Percentiles rank a stretch among this genome's conserved stretches.
phyloP scores from a whole-genome alignment of 2,888 invertebrate species.

The Dorcus hopei region DNA sequence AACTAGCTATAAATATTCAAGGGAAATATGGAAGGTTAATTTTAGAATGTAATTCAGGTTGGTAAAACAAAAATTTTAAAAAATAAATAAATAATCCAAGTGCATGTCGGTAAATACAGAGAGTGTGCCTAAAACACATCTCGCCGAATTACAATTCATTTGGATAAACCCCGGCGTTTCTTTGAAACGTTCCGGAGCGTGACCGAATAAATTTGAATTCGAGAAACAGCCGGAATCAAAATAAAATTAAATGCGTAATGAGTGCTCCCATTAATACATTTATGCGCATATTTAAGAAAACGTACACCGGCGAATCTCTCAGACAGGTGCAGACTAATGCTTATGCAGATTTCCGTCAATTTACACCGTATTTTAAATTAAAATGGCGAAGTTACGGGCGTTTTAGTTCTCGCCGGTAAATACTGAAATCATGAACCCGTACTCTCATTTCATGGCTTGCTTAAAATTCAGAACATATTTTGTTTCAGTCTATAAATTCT shows the following conservation, averaged over 20 bases:
- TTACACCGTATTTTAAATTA: slow-evolving; percentile 17
- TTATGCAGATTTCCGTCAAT: slow-evolving; percentile 17
- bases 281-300: slow-evolving; percentile 9
- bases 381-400: slow-evolving; percentile 11
- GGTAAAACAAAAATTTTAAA: too few relatives aligned
- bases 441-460: neutral
- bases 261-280: slow-evolving; percentile 12
- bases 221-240: slow-evolving; percentile 8
- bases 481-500: too few relatives aligned
- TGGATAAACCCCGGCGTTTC: too few relatives aligned
- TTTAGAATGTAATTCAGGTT: too few relatives aligned
- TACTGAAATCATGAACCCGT: neutral
- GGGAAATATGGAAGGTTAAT: too few relatives aligned
- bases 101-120: too few relatives aligned
- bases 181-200: neutral
- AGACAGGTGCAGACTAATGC: slow-evolving; percentile 8
- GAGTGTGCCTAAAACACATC: too few relatives aligned
- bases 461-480: neutral
- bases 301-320: slow-evolving; percentile 5
- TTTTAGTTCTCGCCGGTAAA: neutral
- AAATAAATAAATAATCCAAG: too few relatives aligned
- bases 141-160: too few relatives aligned
- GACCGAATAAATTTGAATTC: slow-evolving; percentile 8
- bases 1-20: too few relatives aligned
- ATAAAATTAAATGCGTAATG: slow-evolving; percentile 11